These are phyloP conservation scores for Phenacoccus solenopsis DNA, from an alignment of 1,140 invertebrate genomes.

Conservation along the genomic window DNA sequence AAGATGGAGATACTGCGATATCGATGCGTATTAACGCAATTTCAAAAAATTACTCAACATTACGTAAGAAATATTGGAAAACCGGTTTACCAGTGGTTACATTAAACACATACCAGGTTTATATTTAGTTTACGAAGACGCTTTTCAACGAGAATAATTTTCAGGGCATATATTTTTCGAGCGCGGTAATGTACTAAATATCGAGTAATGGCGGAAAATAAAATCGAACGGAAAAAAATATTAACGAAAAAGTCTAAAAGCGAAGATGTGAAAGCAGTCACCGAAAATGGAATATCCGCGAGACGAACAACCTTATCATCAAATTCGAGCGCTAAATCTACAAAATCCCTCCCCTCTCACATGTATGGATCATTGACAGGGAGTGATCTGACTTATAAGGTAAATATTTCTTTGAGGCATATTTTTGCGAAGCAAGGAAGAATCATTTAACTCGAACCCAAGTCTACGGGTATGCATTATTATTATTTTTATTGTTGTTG, in stretches of 20 bases:
- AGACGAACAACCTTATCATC: not conserved
- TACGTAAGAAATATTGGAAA: too few relatives aligned
- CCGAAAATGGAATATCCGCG: constrained; percentile 10
- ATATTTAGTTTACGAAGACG: not conserved
- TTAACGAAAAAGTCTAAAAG: constrained; percentile 1
- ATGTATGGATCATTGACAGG: constrained; percentile 9
- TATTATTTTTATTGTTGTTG: too few relatives aligned
- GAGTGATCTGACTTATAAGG: constrained; percentile 4
- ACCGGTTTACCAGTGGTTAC: not conserved
- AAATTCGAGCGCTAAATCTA: not conserved
- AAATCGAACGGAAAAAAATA: constrained; percentile 13
- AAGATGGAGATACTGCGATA: too few relatives aligned
- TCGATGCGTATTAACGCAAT: too few relatives aligned
- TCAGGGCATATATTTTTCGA: not conserved
- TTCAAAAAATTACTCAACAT: not conserved
- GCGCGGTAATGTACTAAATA: not conserved
- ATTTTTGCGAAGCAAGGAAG: not conserved
- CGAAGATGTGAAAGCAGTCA: not conserved
- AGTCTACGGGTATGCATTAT: too few relatives aligned
- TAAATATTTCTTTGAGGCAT: constrained; percentile 6
- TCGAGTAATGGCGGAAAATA: constrained; percentile 7
- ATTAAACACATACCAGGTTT: not conserved
- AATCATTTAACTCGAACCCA: too few relatives aligned
- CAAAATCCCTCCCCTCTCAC: not conserved
- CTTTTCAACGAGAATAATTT: not conserved